Evolutionary conservation across 2,797 vertebrate genomes (phyloP).

Genomic region (Acrossocheilus wenchowensis): DNA sequence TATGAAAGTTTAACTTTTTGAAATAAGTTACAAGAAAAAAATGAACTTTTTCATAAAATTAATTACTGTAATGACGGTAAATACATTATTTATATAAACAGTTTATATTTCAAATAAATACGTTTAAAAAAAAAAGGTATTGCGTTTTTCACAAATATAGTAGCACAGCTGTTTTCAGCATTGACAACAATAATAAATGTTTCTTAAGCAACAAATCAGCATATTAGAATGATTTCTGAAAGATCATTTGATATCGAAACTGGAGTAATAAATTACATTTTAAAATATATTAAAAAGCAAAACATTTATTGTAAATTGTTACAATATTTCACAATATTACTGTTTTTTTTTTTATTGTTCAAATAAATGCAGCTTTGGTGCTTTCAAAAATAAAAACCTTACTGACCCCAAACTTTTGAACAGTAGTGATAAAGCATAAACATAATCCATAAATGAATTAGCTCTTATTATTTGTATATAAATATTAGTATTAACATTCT

Average conservation of each 20-base stretch:
- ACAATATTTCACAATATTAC: not conserved
- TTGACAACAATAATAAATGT: not conserved
- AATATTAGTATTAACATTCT: conserved; percentile 32
- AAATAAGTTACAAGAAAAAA: too few relatives aligned
- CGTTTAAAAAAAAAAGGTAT: not conserved
- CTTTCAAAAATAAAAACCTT: not conserved
- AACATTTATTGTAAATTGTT: not conserved
- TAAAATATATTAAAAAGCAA: not conserved
- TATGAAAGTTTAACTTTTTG: too few relatives aligned
- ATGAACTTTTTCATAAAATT: not conserved
- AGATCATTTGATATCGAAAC: not conserved
- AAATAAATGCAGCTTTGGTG: not conserved
- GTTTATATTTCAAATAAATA: too few relatives aligned
- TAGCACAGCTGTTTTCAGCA: not conserved
- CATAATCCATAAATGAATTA: conserved; percentile 11
- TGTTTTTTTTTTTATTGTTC: too few relatives aligned
- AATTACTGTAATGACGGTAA: not conserved
- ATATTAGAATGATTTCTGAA: not conserved
- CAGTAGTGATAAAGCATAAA: conserved; percentile 18
- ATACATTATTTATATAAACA: not conserved
- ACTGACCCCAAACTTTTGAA: not conserved
- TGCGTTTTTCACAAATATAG: not conserved
- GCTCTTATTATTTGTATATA: conserved; percentile 28
- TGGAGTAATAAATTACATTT: not conserved
- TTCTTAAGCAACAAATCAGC: not conserved